These are phyloP conservation scores for Hydrozoanthus tunicans DNA, from an alignment of 64 coral and sea anemone genomes.

Conservation along the genomic window DNA sequence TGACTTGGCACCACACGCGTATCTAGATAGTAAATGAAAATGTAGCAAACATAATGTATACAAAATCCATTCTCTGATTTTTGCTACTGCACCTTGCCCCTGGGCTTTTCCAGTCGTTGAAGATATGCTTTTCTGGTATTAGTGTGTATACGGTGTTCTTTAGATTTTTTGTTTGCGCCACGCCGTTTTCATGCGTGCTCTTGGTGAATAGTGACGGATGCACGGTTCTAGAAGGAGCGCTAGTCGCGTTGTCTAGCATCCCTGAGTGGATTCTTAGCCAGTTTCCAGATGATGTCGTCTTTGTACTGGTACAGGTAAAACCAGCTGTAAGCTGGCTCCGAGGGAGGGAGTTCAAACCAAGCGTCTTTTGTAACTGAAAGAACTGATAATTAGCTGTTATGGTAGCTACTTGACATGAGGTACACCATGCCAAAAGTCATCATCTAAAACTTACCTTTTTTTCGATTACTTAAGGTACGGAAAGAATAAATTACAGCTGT, in stretches of 20 bases:
- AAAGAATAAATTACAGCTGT: no score
- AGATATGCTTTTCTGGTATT: neutral
- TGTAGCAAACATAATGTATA: no score
- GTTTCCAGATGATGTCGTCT: neutral
- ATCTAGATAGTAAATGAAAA: neutral
- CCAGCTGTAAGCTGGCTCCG: neutral
- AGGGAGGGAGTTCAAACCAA: slow-evolving; percentile 18
- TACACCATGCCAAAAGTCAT: no score
- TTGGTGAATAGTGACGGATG: neutral
- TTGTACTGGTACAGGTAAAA: neutral
- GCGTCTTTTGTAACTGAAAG: slow-evolving; percentile 5
- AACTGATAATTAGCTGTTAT: neutral
- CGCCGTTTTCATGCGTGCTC: neutral
- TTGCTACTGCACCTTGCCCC: slow-evolving; percentile 20
- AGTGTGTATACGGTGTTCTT: neutral
- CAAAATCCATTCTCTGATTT: neutral
- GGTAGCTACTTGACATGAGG: no score
- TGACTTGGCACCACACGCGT: no score
- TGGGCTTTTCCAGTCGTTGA: slow-evolving; percentile 42
- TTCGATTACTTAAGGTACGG: no score
- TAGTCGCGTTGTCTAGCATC: neutral
- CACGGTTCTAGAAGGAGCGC: neutral
- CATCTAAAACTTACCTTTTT: no score
- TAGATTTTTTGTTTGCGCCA: neutral
- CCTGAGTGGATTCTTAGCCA: slow-evolving; percentile 52